A percentile compares a stretch with the other conserved stretches of the same genome.
Conservation (phyloP, 1,140 invertebrate genomes). For the Zaprionus camerounensis region DNA sequence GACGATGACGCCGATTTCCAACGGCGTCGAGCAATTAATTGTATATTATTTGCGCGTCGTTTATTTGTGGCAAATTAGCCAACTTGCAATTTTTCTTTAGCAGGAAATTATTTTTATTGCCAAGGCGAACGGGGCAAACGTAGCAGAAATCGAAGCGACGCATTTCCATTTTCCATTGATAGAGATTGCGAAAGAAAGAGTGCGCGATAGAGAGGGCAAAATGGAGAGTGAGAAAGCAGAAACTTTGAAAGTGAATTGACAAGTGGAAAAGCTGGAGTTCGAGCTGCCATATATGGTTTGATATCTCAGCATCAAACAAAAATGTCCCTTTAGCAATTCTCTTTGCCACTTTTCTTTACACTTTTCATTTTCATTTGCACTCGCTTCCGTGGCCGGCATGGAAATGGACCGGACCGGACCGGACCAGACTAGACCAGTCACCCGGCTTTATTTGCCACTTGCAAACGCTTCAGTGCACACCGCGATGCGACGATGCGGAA, state of each 20-base stretch:
- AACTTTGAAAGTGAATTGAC: conserved; percentile 43
- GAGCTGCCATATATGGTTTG: background rate
- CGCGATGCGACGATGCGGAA: conserved; percentile 66
- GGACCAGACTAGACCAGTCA: background rate
- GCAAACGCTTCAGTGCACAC: conserved; percentile 52
- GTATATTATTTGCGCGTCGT: conserved; percentile 80
- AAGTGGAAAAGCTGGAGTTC: conserved; percentile 11
- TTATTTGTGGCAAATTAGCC: conserved; percentile 79
- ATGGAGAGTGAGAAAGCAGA: conserved; percentile 4
- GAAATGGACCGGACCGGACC: conserved; percentile 26
- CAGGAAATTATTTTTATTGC: conserved; percentile 79
- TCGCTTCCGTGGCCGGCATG: conserved; percentile 57
- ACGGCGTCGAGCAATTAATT: conserved; percentile 72
- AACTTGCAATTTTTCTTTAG: conserved; percentile 77
- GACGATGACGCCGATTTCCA: conserved; percentile 38
- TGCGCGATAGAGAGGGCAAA: background rate
- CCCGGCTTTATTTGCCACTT: conserved; percentile 38
- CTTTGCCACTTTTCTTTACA: conserved; percentile 4
- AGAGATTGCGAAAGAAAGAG: background rate
- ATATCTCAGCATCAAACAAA: conserved; percentile 1
- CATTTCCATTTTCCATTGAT: conserved; percentile 38
- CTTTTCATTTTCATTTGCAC: conserved; percentile 61
- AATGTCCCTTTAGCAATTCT: background rate
- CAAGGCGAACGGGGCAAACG: conserved; percentile 46
- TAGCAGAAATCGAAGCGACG: conserved; percentile 39